Conservation (phyloP, 1,140 invertebrate genomes). For the Meloidogyne exigua region DNA sequence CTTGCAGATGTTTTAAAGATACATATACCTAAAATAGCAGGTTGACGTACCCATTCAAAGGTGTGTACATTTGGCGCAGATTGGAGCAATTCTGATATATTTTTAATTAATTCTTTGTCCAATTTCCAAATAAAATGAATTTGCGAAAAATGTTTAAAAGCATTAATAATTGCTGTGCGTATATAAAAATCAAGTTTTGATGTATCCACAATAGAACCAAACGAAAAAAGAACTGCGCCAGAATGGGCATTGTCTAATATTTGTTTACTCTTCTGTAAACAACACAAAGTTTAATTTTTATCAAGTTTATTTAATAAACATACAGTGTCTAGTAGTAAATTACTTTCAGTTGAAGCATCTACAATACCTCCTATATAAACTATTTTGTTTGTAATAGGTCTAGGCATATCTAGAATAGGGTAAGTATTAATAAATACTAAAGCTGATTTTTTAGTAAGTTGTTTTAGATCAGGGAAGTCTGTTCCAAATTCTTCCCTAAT, state of each 20-base stretch:
- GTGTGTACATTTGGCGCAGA: slow-evolving; percentile 57
- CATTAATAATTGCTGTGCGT: slow-evolving; percentile 35
- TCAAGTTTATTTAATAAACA: neutral
- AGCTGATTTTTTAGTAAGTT: slow-evolving; percentile 30
- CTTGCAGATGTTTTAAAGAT: too few species aligned
- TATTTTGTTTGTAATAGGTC: slow-evolving; percentile 44
- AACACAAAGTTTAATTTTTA: slow-evolving; percentile 4
- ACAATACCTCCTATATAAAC: slow-evolving; percentile 46
- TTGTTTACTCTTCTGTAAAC: slow-evolving; percentile 16
- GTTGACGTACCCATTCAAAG: slow-evolving; percentile 73
- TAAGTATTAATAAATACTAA: slow-evolving; percentile 45
- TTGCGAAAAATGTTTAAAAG: slow-evolving; percentile 46
- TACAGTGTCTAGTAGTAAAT: slow-evolving; percentile 3
- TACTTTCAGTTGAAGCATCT: neutral
- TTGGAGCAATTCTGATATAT: slow-evolving; percentile 29
- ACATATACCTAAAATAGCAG: slow-evolving; percentile 71
- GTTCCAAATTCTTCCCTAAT: slow-evolving; percentile 15
- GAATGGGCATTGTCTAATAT: slow-evolving; percentile 27
- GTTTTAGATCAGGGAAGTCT: slow-evolving; percentile 32
- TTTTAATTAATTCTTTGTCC: slow-evolving; percentile 21
- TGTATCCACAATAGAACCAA: slow-evolving; percentile 45
- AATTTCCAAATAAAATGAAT: slow-evolving; percentile 54
- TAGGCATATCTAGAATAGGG: slow-evolving; percentile 41
- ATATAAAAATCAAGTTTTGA: slow-evolving; percentile 23
- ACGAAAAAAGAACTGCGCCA: slow-evolving; percentile 45